phyloP scores from a whole-genome alignment of 2,888 invertebrate species.

The Lagria hirta region DNA sequence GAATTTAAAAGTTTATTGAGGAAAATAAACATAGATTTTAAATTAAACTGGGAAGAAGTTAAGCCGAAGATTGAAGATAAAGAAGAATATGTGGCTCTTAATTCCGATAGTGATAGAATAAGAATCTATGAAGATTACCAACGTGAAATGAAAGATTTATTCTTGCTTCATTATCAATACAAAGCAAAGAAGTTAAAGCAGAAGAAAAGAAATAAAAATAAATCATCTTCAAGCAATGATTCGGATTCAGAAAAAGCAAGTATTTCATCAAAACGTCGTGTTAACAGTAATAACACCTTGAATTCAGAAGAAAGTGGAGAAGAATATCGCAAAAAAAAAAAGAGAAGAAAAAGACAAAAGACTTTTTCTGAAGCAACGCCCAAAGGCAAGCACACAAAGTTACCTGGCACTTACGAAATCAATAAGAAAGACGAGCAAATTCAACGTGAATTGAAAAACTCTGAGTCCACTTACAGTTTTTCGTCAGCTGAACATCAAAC shows the following conservation, averaged over 20 bases:
- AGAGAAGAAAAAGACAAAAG: conserved; percentile 52
- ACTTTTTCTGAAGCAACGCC: conserved; percentile 50
- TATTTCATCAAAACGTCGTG: conserved; percentile 54
- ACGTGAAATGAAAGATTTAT: conserved; percentile 87
- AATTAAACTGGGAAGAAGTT: conserved; percentile 78
- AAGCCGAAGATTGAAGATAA: conserved; percentile 73
- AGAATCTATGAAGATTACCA: conserved; percentile 84
- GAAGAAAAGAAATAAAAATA: conserved; percentile 71
- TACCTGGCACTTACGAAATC: conserved; percentile 42
- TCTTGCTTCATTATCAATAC: conserved; percentile 90
- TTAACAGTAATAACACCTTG: conserved; percentile 43
- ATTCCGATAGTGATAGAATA: conserved; percentile 73
- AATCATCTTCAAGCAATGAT: conserved; percentile 59
- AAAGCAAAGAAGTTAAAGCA: conserved; percentile 78
- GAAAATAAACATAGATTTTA: conserved; percentile 75
- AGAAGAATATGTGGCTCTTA: conserved; percentile 75
- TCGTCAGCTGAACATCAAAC: too few species aligned
- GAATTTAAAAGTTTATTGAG: conserved; percentile 81
- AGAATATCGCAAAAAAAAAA: conserved; percentile 50
- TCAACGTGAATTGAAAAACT: too few species aligned
- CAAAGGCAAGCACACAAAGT: conserved; percentile 38
- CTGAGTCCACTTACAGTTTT: too few species aligned
- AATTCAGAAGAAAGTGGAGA: conserved; percentile 47
- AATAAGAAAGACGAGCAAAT: conserved; percentile 73
- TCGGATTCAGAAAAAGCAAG: conserved; percentile 54